Evolutionary conservation across 2,797 vertebrate species (phyloP), one percentile per base, ranked within the genome.

Genomic region (Rhynchonycteris naso): DNA sequence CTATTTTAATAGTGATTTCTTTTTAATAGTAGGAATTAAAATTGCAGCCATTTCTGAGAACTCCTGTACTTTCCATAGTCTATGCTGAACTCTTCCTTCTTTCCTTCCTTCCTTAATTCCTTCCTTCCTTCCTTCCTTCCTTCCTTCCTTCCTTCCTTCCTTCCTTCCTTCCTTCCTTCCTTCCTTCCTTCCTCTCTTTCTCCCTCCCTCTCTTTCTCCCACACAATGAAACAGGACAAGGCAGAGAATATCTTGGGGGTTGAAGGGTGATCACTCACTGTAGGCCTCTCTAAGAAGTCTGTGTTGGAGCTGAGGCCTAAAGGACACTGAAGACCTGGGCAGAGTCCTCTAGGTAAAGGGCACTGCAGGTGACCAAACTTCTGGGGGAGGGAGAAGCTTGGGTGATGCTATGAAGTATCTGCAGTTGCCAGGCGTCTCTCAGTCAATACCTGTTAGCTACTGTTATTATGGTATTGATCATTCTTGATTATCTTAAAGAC

Each of bases 221-320:
- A 6, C 94, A 75, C 95, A 93, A 47, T 13, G 66, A 95, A 90
- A 83, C 59, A 1, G 24, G 52, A n/a, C 21, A 38, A 38, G 38
- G 30, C 19, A 33, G 83, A 65, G 56, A 21, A 5, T 59, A 50
- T 28, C 7, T 7, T 7, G 16, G 14, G 50, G 66, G 8, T 43
- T 5, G 12, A 30, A 26, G 4, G 8, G 19, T 8, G 22, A 1
- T 56, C 2, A 6, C 65, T 56, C 2, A 6, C 65, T 7, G 9
- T 12, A 68, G 74, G 61, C 47, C 30, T 18, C 35, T 66, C 43
- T 7, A 47, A 47, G 65, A 47, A 54, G 19, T 24, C 79, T 22
- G 1, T 28, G 1, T 30, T 66, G 50, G 11, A 30, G 14, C 19
- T 72, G 61, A 84, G 58, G 43, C 15, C 4, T 33, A 15, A 66